A percentile compares a stretch with the other conserved stretches of the same genome.
Conservation (phyloP, 2,797 vertebrate genomes). For the Steatocranus sp. region DNA sequence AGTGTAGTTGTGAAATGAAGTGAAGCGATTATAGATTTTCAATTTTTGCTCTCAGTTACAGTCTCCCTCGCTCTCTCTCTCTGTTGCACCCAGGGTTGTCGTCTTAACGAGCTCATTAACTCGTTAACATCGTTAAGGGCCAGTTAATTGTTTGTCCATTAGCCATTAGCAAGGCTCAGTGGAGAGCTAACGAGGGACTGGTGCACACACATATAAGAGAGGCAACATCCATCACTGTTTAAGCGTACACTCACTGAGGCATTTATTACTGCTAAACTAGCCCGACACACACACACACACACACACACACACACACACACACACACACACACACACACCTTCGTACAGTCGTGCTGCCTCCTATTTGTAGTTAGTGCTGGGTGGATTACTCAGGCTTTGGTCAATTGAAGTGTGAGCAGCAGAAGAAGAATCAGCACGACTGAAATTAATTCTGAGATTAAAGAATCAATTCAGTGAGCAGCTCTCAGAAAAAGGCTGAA, state of each 20-base stretch:
- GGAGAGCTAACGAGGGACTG: constrained; percentile 54
- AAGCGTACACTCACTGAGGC: constrained; percentile 35
- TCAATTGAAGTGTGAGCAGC: constrained; percentile 16
- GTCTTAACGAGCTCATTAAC: constrained; percentile 59
- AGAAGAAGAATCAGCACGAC: not conserved
- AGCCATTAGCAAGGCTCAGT: constrained; percentile 62
- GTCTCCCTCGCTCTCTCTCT: not conserved
- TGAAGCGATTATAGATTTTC: constrained; percentile 13
- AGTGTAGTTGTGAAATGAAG: not conserved
- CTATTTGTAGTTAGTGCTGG: constrained; percentile 8
- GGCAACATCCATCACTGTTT: constrained; percentile 54
- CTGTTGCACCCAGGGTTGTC: not conserved
- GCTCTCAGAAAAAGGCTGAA: constrained; percentile 7
- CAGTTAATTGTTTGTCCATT: constrained; percentile 71
- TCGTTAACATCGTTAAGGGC: constrained; percentile 64
- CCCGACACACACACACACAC: not conserved
- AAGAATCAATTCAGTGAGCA: not conserved
- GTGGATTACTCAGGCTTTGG: not conserved
- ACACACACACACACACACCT: not conserved
- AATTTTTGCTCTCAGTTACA: constrained; percentile 7
- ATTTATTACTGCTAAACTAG: constrained; percentile 48
- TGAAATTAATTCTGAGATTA: constrained; percentile 28
- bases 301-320: not conserved
- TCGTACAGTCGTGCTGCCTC: not conserved
- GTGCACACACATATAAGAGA: constrained; percentile 8